A percentile compares a stretch with the other conserved stretches of the same genome.
Conservation (phyloP, 2,888 invertebrate species). For the Isoperla grammatica region DNA sequence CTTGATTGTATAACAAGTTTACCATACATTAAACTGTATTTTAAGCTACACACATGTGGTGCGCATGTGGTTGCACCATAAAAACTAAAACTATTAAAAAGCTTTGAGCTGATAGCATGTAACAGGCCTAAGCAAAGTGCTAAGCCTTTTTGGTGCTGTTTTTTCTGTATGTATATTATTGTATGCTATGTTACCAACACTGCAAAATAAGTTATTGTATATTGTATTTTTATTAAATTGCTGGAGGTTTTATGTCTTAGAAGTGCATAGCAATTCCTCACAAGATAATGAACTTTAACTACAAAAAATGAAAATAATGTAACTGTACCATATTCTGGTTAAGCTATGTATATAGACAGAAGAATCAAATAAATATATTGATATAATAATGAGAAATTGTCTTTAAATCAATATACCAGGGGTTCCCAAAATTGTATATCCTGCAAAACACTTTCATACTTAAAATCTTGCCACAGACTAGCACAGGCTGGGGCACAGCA, state of each 20-base stretch:
- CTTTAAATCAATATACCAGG: no score
- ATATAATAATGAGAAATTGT: conserved; percentile 13
- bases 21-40: no score
- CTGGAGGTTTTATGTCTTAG: background rate
- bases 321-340: conserved; percentile 24
- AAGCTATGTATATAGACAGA: conserved; percentile 24
- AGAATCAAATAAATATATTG: conserved; percentile 26
- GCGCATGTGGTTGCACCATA: no score
- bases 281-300: conserved; percentile 10
- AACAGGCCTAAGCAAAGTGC: conserved; percentile 5
- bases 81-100: no score
- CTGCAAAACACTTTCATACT: no score
- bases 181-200: background rate
- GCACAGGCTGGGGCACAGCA: no score
- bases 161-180: no score
- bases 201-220: background rate
- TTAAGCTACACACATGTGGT: no score
- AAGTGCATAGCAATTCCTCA: background rate
- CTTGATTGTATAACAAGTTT: no score
- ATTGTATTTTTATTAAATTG: conserved; percentile 7
- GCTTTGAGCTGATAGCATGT: background rate
- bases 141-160: background rate
- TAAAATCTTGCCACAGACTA: no score
- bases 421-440: no score
- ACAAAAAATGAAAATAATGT: conserved; percentile 13